Evolutionary conservation across 1,140 invertebrate species (phyloP).

Genomic region (Calycopis cecrops): DNA sequence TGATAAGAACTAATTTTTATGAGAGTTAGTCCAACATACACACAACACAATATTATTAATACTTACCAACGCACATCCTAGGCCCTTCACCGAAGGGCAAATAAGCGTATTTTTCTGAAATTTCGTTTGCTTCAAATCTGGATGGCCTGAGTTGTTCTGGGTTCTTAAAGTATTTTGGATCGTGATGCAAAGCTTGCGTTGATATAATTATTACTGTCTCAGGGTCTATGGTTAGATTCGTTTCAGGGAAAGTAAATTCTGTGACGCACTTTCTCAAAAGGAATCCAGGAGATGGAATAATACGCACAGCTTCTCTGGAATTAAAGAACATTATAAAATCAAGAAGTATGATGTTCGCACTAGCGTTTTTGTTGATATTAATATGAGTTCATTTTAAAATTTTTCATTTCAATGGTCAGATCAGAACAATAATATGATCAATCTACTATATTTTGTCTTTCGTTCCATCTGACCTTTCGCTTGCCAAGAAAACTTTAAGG

Average conservation of each 20-base stretch:
- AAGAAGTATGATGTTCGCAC: neutral
- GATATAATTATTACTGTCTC: neutral
- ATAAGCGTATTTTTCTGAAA: neutral
- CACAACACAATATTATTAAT: neutral
- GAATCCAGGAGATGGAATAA: neutral
- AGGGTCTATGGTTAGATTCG: neutral
- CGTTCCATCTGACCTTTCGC: too few species aligned
- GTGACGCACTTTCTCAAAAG: neutral
- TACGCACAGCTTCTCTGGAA: neutral
- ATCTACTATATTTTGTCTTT: too few species aligned
- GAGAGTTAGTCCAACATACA: neutral
- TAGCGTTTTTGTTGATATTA: too few species aligned
- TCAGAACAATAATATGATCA: too few species aligned
- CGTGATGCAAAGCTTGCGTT: neutral
- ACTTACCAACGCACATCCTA: slow-evolving; percentile 5
- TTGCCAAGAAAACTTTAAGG: too few species aligned
- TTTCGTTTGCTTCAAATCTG: neutral
- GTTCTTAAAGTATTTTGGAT: neutral
- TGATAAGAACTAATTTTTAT: too few species aligned
- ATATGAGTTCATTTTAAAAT: too few species aligned
- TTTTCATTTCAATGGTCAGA: too few species aligned
- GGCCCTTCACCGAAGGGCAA: slow-evolving; percentile 9
- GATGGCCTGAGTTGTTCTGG: slow-evolving; percentile 3
- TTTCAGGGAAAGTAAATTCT: neutral
- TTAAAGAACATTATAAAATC: neutral